Base-by-base conservation (phyloP, 92 coral and sea anemone species). In the Pocillopora meandrina region DNA sequence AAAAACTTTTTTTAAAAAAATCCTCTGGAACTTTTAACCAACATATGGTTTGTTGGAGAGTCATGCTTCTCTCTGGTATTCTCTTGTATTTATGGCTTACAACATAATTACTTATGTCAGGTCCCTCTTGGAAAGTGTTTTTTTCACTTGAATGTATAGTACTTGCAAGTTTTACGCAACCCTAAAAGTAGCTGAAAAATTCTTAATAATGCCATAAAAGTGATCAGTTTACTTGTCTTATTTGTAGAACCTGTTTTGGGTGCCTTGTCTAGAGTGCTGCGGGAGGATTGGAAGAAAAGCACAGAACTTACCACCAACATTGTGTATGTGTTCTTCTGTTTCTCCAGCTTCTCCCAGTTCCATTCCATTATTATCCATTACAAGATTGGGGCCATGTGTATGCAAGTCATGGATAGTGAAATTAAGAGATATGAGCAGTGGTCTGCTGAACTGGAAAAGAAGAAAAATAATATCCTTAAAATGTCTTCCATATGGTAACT, bases 271-370 rank as follows among this genome's bases (percentile, higher is more conserved):
- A 92, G 98, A 65, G 98, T 94, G 19, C 42, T 96, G 61, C 92
- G 98, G 61, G 98, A 96, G 81, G 98, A 96, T 87, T 96, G 98
- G 92, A 94, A 90, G 85, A 96, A 96, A 82, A 96, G 97, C 87
- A 89, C 98, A 76, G 98, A 96, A 76, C 89, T 96, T 57, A 95
- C 98, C 49, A 96, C 98, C 78, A 96, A 96, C 90, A 94, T 96
- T 63, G 98, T 96, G 65, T 96, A 96, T 65, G 77, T 93, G 19
- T 96, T 96, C 90, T 96, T 96, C 93, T 96, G 98, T 76, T 96
- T 96, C 90, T 96, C 98, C 71, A 94, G 98, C 82, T 96, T 96
- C 87, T 96, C 98, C 65, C 96, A 96, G 82, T 94, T 96, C 72
- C 98, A 96, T 79, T 72, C 95, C 33, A 90, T 94, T 63, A 96